Conservation (phyloP, 2,888 invertebrate species). For the Rotaria socialis region DNA sequence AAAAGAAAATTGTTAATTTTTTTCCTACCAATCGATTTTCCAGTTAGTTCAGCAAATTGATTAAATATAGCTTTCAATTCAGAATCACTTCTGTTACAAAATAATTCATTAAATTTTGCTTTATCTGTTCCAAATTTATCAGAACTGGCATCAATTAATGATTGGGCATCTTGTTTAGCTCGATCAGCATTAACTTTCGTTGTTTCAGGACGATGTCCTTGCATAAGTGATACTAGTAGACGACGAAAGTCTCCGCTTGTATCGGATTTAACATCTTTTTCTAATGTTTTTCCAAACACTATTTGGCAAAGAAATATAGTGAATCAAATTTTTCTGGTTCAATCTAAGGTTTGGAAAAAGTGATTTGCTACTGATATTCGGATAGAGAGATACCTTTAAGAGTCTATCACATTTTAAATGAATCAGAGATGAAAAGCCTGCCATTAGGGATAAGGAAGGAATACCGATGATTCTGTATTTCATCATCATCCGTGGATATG, state of each 20-base stretch:
- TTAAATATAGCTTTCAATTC: slow-evolving; percentile 71
- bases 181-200: slow-evolving; percentile 63
- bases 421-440: no score
- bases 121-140: slow-evolving; percentile 60
- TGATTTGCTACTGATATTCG: no score
- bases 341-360: no score
- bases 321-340: no score
- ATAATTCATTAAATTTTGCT: slow-evolving; percentile 57
- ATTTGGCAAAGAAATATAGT: not conserved
- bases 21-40: slow-evolving; percentile 60
- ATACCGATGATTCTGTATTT: no score
- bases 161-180: slow-evolving; percentile 56
- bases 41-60: slow-evolving; percentile 78
- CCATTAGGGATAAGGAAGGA: no score
- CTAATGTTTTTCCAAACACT: slow-evolving; percentile 57
- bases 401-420: no score
- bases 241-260: slow-evolving; percentile 58
- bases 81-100: slow-evolving; percentile 64
- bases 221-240: slow-evolving; percentile 55
- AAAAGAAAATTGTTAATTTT: not conserved
- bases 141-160: slow-evolving; percentile 56
- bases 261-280: slow-evolving; percentile 56
- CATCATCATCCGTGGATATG: no score
- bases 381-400: no score
- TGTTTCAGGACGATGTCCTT: slow-evolving; percentile 68